Evolutionary conservation across 1,140 invertebrate genomes (phyloP).

Genomic region (Argopecten irradians): DNA sequence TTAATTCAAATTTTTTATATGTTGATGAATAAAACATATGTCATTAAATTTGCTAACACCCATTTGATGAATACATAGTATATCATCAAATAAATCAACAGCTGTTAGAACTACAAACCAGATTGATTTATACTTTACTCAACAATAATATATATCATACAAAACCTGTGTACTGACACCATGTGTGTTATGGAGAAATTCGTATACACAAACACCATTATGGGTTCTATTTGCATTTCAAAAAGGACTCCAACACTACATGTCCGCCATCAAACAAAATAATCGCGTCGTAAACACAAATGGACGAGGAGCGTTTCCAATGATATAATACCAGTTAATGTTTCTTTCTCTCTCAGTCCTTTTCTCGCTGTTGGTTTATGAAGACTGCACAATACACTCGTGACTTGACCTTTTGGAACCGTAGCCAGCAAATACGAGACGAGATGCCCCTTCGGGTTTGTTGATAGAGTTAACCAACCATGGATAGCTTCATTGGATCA

Average conservation of each 20-base stretch:
- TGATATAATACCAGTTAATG: not conserved
- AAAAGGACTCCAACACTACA: not conserved
- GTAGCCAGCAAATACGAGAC: not conserved
- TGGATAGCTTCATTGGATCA: not conserved
- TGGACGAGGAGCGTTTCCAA: not conserved
- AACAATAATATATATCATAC: not conserved
- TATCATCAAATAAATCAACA: not conserved
- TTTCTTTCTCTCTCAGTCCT: not conserved
- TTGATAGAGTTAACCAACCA: not conserved
- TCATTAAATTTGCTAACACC: not conserved
- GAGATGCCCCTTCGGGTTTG: slow-evolving; percentile 3
- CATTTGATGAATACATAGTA: not conserved
- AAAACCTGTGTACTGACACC: not conserved
- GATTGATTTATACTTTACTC: not conserved
- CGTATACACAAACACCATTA: not conserved
- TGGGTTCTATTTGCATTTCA: not conserved
- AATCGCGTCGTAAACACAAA: not conserved
- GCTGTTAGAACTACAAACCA: not conserved
- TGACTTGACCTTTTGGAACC: not conserved
- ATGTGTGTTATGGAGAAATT: not conserved
- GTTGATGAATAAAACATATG: not conserved
- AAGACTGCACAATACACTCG: not conserved
- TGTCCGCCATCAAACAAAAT: not conserved
- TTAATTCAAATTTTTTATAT: too few relatives aligned
- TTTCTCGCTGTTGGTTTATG: not conserved